Evolutionary conservation across 2,797 vertebrate genomes (phyloP), one percentile per base, ranked within the genome.

Genomic region (Pipistrellus kuhlii): DNA sequence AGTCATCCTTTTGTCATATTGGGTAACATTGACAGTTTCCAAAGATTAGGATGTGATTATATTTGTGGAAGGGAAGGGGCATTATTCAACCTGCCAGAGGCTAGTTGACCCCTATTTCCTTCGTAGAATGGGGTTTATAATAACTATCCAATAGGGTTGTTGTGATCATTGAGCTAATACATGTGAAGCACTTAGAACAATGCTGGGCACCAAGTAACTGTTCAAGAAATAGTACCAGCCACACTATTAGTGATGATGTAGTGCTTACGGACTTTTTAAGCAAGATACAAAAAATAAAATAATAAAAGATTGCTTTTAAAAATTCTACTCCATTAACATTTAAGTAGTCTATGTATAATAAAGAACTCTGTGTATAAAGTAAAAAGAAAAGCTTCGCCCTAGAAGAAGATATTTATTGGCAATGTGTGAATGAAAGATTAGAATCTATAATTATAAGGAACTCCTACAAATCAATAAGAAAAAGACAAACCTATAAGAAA

Each of bases 341-440:
- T 85, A 72, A 91, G 85, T 90, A 82, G 77, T 73, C 69, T 66
- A 20, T 72, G 23, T 72, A n/a, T 53, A 88, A 76, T 66, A 91
- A 76, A 85, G n/a, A 94, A 30, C 51, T 59, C 41, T 41, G 46
- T 46, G 57, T 86, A 48, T 53, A 72, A 91, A 86, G 12, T 35
- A 21, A 75, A 88, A 86, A 89, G 32, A 78, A 18, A 71, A 59
- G 53, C 53, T 82, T 66, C 69, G 73, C 55, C 55, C 8, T 23
- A 51, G 14, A 84, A 51, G 71, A 85, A 72, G 64, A 68, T 51
- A 85, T 66, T 93, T 51, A 73, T 66, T 93, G 76, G 35, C 48
- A 95, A 75, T 75, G 76, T 15, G 46, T 32, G 73, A 93, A 86
- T 69, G 55, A 93, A 94, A 86, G 32, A 69, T 93, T 51, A 62